Conservation (phyloP, 1,140 invertebrate genomes). For the Meloidogyne exigua region DNA sequence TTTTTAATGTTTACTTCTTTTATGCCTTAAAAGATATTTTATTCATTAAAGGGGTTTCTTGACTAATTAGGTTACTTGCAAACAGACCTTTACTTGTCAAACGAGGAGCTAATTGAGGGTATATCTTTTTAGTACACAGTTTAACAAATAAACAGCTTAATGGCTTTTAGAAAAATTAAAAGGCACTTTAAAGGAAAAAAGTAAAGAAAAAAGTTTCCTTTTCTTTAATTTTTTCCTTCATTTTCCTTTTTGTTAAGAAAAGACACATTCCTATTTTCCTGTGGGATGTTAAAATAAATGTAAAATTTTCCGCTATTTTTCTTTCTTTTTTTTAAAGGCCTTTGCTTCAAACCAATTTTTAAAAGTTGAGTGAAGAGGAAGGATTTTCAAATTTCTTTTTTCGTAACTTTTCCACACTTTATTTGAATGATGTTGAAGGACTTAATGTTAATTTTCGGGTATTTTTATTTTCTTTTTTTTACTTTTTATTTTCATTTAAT, state of each 20-base stretch:
- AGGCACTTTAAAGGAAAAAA: not conserved
- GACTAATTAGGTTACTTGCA: no score
- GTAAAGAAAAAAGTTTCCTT: not conserved
- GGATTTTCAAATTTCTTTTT: not conserved
- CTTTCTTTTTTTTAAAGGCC: not conserved
- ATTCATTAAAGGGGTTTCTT: no score
- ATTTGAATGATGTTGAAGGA: not conserved
- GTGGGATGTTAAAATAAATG: not conserved
- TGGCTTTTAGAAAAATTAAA: not conserved
- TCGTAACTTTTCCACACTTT: not conserved
- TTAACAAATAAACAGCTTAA: not conserved
- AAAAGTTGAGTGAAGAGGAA: not conserved
- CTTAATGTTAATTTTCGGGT: not conserved
- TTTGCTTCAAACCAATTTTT: not conserved
- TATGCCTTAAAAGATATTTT: no score
- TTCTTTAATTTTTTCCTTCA: not conserved
- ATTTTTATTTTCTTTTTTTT: no score
- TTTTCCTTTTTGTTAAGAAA: not conserved
- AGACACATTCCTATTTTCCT: not conserved
- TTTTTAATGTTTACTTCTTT: no score
- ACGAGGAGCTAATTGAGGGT: no score
- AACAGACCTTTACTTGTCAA: no score
- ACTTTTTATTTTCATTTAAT: no score
- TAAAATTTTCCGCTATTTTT: not conserved
- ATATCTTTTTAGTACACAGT: no score